Base-by-base conservation (phyloP, 2,888 invertebrate genomes). In the Leptinotarsa rubiginosa region DNA sequence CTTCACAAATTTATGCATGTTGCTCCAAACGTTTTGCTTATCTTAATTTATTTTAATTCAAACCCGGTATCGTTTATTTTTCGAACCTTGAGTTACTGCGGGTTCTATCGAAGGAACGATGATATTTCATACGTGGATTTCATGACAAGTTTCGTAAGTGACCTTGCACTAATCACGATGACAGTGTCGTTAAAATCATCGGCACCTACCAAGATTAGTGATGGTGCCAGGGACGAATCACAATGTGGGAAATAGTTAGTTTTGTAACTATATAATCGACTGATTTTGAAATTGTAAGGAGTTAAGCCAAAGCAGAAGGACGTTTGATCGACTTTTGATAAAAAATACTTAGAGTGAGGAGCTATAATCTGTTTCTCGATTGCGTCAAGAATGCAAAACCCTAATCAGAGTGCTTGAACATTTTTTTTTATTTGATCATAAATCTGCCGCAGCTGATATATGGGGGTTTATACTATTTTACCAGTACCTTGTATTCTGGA, bases 11-110 rank as follows among this genome's bases (percentile, higher is more conserved):
- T 72, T 76, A 74, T 72, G 74, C 47, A 41, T 50, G 69, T 66
- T 72, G 52, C 68, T 72, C 47, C 64, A 18, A 65, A 65, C 69
- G 69, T 56, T 70, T 74, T 54, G 74, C 69, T 70, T 52, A 62
- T 65, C 67, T 74, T 25, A 74, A 70, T 70, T 70, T 74, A 74
- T 71, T 68, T 74, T 49, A 64, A 74, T 74, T 70, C 74, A 68
- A 68, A 71, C 71, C 74, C 68, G 74, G 70, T 65, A 70, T 59
- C 50, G 41, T 74, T 67, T 68, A 56, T 68, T 68, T 68, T 52
- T 22, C 16, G 62, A 41, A 41, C 62, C 62, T 62, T 62, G 62
- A 62, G n/a, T 25, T 31, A 41, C 62, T 62, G 62, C 62, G 62
- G 41, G 31, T 62, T 31, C 41, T 62, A 62, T 62, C 62, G 31